Evolutionary conservation across 2,797 vertebrate species (phyloP).

Genomic region (Gallirallus australis): DNA sequence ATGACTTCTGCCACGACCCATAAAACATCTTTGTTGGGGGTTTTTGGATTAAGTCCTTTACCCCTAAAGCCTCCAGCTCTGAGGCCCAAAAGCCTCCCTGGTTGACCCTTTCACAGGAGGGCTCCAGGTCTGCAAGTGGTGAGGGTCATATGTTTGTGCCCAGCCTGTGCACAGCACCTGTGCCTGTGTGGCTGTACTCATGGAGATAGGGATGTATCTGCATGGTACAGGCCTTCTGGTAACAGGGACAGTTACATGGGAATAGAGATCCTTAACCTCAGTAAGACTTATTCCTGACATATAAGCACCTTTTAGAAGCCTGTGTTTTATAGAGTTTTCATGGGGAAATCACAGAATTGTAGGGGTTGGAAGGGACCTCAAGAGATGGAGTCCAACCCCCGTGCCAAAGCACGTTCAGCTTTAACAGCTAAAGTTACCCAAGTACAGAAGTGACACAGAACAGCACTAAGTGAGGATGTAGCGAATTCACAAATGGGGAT

Average conservation of each 20-base stretch:
- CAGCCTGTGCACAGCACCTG: rapidly evolving
- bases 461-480: background rate
- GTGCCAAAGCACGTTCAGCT: background rate
- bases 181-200: rapidly evolving
- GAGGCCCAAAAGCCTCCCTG: background rate
- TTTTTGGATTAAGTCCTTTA: background rate
- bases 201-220: rapidly evolving
- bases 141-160: background rate
- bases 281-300: background rate
- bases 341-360: background rate
- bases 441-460: background rate
- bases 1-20: background rate
- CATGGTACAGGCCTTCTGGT: background rate
- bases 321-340: background rate
- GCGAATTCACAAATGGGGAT: background rate
- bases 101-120: background rate
- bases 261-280: background rate
- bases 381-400: no score
- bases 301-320: background rate
- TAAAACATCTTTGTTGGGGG: background rate
- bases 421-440: background rate
- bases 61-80: background rate
- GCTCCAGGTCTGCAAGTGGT: background rate
- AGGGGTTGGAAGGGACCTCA: no score
- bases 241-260: background rate